Conservation (phyloP, 2,888 invertebrate genomes). For the Eupithecia inturbata region DNA sequence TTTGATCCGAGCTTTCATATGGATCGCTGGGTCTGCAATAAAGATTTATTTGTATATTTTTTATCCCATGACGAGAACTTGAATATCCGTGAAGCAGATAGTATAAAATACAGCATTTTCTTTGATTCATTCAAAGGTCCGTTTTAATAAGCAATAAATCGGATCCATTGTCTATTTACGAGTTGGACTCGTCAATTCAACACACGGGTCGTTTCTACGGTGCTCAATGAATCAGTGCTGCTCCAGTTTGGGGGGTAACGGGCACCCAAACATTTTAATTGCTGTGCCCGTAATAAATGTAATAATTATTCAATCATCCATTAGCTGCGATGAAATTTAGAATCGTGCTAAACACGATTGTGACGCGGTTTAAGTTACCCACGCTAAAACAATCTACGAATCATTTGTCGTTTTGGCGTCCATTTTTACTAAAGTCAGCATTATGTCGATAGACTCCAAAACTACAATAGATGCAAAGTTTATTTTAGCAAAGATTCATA, state of each 20-base stretch:
- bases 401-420: too few species aligned
- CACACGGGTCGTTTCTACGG: constrained; percentile 9
- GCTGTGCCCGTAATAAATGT: constrained; percentile 18
- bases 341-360: constrained; percentile 2
- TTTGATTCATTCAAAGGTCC: neutral
- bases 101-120: neutral
- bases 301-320: constrained; percentile 18
- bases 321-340: neutral
- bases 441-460: too few species aligned
- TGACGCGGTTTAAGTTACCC: neutral
- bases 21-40: too few species aligned
- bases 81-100: neutral
- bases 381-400: too few species aligned
- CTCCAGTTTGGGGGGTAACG: constrained; percentile 17
- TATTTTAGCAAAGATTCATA: too few species aligned
- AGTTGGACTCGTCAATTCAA: constrained; percentile 10
- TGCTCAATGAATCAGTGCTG: constrained; percentile 11
- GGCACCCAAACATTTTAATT: constrained; percentile 15
- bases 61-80: too few species aligned
- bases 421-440: too few species aligned
- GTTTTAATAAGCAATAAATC: neutral
- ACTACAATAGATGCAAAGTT: too few species aligned
- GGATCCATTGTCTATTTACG: neutral
- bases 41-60: too few species aligned
- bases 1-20: too few species aligned